Percentiles rank a stretch among this genome's conserved stretches.
phyloP scores from a whole-genome alignment of 2,797 vertebrate genomes.

The Vespertilio murinus region DNA sequence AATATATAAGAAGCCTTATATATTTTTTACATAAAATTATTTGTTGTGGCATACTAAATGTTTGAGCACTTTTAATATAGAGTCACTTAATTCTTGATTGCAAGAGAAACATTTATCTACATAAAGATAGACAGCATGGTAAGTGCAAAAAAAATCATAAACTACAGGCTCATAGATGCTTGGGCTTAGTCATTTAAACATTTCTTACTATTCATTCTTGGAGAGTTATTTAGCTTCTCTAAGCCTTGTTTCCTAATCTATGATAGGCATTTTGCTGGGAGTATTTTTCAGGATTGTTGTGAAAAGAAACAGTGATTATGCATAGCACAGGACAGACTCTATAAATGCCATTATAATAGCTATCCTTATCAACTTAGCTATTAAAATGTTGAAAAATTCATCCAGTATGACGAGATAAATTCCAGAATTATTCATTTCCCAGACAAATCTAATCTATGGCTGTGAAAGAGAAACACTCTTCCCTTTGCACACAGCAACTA shows the following conservation, averaged over 20 bases:
- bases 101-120: background rate
- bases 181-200: background rate
- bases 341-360: background rate
- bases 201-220: background rate
- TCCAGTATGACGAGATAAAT: conserved; percentile 20
- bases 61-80: background rate
- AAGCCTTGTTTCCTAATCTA: conserved; percentile 11
- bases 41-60: background rate
- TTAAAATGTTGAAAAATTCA: conserved; percentile 51
- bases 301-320: background rate
- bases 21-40: conserved; percentile 24
- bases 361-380: conserved; percentile 57
- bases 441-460: conserved; percentile 37
- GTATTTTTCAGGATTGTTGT: background rate
- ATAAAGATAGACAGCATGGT: background rate
- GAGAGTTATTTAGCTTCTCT: background rate
- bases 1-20: conserved; percentile 79
- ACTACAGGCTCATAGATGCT: background rate
- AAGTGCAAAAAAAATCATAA: background rate
- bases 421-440: conserved; percentile 60
- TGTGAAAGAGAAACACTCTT: conserved; percentile 37
- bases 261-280: background rate
- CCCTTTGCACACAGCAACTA: conserved; percentile 52
- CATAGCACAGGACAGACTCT: background rate
- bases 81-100: background rate